phyloP scores from a whole-genome alignment of 1,140 invertebrate genomes.

The Physella acuta region DNA sequence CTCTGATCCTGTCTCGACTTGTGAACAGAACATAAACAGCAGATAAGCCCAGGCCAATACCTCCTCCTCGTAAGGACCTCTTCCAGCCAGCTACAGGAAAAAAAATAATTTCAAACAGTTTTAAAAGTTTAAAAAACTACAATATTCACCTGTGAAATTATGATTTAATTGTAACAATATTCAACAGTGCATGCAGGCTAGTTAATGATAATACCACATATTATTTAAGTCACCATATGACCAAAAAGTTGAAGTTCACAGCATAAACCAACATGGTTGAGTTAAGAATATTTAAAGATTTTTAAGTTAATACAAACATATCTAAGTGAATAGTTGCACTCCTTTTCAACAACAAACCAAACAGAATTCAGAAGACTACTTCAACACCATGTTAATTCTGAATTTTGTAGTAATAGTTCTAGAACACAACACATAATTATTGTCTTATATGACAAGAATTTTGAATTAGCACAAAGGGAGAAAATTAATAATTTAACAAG shows the following conservation, averaged over 20 bases:
- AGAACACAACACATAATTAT: too few species aligned
- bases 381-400: too few species aligned
- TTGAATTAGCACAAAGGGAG: neutral
- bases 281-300: too few species aligned
- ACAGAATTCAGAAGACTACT: too few species aligned
- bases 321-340: too few species aligned
- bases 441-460: neutral
- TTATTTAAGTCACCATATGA: neutral
- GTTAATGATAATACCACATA: neutral
- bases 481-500: neutral
- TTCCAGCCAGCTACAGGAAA: constrained; percentile 69
- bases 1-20: constrained; percentile 63
- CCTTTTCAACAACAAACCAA: too few species aligned
- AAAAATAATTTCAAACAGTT: constrained; percentile 8
- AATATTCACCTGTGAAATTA: neutral
- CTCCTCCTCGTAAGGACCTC: constrained; percentile 74
- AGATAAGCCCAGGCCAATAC: constrained; percentile 71
- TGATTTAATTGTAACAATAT: neutral
- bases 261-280: neutral
- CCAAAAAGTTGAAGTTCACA: neutral
- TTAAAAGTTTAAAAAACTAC: neutral
- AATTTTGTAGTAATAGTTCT: neutral
- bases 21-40: constrained; percentile 69
- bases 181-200: neutral
- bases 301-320: too few species aligned